These are phyloP conservation scores for Pseudotriccus pelzelni DNA, from an alignment of 2,797 vertebrate genomes.

Conservation along the genomic window DNA sequence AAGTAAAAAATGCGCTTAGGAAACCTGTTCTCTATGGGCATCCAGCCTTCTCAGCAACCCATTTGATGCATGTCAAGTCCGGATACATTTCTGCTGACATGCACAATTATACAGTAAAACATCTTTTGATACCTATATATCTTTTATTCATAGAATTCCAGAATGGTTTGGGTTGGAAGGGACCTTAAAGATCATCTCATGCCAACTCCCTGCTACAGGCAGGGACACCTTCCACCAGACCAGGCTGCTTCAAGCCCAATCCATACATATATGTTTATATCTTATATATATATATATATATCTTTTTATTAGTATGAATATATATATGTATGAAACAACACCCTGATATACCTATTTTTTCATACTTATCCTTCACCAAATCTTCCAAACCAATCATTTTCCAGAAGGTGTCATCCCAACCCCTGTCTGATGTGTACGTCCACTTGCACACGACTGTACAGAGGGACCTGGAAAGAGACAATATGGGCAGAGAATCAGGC, in stretches of 20 bases:
- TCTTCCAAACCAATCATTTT: slow-evolving; percentile 86
- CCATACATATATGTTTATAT: neutral
- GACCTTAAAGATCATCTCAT: neutral
- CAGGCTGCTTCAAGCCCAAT: neutral
- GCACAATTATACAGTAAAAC: neutral
- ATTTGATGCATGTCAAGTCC: neutral
- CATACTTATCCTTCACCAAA: slow-evolving; percentile 83
- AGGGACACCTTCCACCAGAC: neutral
- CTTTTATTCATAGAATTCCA: neutral
- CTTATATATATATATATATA: too few relatives aligned
- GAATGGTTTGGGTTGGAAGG: neutral
- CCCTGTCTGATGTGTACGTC: slow-evolving; percentile 87
- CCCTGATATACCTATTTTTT: slow-evolving; percentile 86
- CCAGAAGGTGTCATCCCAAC: slow-evolving; percentile 93
- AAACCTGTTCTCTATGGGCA: neutral
- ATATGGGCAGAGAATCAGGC: neutral
- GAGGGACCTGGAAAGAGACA: slow-evolving; percentile 82
- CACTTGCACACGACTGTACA: slow-evolving; percentile 96
- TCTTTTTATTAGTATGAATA: neutral
- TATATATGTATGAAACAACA: neutral
- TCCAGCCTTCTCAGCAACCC: neutral
- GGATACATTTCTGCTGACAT: neutral
- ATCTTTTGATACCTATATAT: neutral
- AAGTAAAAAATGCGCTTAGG: neutral
- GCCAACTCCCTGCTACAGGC: neutral